A percentile compares a stretch with the other conserved stretches of the same genome.
These are phyloP conservation scores for Brachypalpus laphriformis DNA, from an alignment of 2,888 invertebrate species.

Conservation along the genomic window DNA sequence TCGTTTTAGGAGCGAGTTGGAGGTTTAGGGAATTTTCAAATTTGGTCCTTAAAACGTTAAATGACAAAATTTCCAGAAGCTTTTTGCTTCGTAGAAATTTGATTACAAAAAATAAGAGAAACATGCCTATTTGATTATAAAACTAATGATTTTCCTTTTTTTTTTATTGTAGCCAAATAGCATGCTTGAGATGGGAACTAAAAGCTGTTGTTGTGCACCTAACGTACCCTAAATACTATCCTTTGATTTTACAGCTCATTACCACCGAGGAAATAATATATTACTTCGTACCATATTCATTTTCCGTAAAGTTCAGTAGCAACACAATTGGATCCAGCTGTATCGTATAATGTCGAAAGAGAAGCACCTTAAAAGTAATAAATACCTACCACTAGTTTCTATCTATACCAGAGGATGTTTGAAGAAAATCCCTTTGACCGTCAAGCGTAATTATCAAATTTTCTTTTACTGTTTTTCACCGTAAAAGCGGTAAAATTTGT, in stretches of 20 bases:
- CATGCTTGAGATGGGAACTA: background rate
- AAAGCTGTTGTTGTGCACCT: background rate
- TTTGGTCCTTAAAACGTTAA: too few relatives aligned
- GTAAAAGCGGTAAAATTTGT: slow-evolving; percentile 19
- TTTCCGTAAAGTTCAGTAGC: background rate
- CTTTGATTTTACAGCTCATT: slow-evolving; percentile 8
- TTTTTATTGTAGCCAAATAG: background rate
- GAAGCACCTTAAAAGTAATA: slow-evolving; percentile 36
- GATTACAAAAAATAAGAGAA: too few relatives aligned
- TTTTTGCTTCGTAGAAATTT: background rate
- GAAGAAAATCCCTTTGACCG: slow-evolving; percentile 51
- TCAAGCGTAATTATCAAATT: slow-evolving; percentile 60
- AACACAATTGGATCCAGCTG: slow-evolving; percentile 35
- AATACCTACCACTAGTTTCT: slow-evolving; percentile 25
- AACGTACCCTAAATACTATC: background rate
- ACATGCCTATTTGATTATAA: too few relatives aligned
- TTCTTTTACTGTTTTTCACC: slow-evolving; percentile 47
- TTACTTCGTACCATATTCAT: slow-evolving; percentile 4
- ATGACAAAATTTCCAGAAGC: background rate
- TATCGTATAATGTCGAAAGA: slow-evolving; percentile 23
- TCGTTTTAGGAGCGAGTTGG: background rate
- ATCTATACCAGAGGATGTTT: slow-evolving; percentile 20
- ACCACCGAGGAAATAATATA: background rate
- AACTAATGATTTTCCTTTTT: background rate
- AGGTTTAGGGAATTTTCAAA: background rate